These are phyloP conservation scores for Peromyscus melanophrys DNA, from an alignment of 2,797 vertebrate genomes.

Conservation along the genomic window DNA sequence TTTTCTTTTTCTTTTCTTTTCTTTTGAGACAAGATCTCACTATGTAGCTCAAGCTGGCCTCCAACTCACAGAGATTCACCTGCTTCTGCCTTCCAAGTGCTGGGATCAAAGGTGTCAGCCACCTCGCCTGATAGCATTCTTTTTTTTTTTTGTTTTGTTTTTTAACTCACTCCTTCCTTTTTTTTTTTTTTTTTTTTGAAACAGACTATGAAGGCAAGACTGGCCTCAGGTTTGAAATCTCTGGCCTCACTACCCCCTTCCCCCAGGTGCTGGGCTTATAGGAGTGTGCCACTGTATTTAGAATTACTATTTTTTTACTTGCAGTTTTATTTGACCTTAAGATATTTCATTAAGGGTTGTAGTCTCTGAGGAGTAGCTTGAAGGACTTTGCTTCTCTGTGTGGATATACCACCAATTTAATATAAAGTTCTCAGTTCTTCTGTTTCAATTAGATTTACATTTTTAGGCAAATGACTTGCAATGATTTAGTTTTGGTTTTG, in stretches of 20 bases:
- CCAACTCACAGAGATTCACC: not conserved
- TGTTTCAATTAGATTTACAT: not conserved
- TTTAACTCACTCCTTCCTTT: not conserved
- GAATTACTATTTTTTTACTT: not conserved
- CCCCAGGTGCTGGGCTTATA: not conserved
- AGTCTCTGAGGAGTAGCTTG: not conserved
- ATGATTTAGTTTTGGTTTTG: not conserved
- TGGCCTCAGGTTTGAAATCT: not conserved
- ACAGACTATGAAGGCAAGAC: not conserved
- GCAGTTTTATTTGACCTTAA: constrained; percentile 3
- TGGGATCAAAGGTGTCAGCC: not conserved
- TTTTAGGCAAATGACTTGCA: not conserved
- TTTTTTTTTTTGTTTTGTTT: no score
- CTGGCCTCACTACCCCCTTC: no score
- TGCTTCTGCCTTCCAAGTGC: no score
- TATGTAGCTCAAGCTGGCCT: not conserved
- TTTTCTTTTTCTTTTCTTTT: no score
- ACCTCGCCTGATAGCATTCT: not conserved
- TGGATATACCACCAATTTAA: constrained; percentile 7
- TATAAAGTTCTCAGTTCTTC: not conserved
- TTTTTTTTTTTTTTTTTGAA: not conserved
- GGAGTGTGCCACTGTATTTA: not conserved
- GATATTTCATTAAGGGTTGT: not conserved
- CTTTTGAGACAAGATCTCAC: not conserved
- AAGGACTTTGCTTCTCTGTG: constrained; percentile 1